Evolutionary conservation across 2,888 invertebrate species (phyloP).

Genomic region (Cerceris rybyensis): DNA sequence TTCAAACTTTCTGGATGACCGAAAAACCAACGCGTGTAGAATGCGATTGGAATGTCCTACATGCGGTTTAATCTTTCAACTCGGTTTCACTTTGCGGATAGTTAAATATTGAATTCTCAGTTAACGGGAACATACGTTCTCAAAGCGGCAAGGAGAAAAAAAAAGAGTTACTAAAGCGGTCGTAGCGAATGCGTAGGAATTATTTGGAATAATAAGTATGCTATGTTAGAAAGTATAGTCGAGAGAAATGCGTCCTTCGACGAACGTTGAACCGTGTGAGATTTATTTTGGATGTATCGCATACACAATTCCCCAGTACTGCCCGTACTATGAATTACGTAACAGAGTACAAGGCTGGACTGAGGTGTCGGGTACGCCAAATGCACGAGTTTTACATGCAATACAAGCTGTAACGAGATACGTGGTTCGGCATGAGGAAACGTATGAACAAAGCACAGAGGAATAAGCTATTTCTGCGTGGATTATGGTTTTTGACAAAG

Average conservation of each 20-base stretch:
- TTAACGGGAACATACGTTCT: too few relatives aligned
- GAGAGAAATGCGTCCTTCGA: neutral
- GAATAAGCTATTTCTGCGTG: slow-evolving; percentile 5
- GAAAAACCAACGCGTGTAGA: too few relatives aligned
- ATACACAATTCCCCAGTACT: slow-evolving; percentile 68
- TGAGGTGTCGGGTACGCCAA: slow-evolving; percentile 59
- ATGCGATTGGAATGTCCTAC: too few relatives aligned
- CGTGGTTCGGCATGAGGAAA: neutral
- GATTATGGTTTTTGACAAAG: neutral
- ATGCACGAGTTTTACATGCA: slow-evolving; percentile 22
- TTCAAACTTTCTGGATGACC: too few relatives aligned
- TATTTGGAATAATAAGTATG: too few relatives aligned
- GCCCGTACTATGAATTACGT: slow-evolving; percentile 70
- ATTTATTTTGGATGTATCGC: slow-evolving; percentile 37
- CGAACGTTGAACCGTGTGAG: neutral
- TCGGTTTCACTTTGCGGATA: too few relatives aligned
- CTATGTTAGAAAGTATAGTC: neutral
- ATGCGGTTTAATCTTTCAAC: too few relatives aligned
- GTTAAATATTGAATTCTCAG: too few relatives aligned
- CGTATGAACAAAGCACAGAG: neutral
- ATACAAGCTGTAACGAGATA: slow-evolving; percentile 25
- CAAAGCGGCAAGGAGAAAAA: too few relatives aligned
- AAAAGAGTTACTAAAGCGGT: too few relatives aligned
- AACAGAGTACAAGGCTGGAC: slow-evolving; percentile 67
- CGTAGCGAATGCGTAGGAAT: too few relatives aligned